A percentile compares a stretch with the other conserved stretches of the same genome.
Evolutionary conservation across 2,797 vertebrate species (phyloP).

Genomic region (Eulemur coronatus): DNA sequence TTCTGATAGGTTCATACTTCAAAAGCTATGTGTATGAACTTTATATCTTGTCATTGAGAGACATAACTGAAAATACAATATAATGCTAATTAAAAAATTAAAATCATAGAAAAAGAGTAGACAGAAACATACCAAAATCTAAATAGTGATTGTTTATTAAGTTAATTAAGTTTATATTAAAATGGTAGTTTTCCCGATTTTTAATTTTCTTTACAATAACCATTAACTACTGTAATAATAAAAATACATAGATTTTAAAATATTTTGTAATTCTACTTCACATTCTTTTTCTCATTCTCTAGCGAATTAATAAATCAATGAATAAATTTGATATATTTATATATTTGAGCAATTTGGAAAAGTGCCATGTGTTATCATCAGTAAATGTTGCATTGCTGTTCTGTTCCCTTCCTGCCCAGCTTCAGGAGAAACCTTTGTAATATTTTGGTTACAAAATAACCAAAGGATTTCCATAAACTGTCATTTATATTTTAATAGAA

Average conservation of each 20-base stretch:
- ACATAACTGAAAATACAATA: neutral
- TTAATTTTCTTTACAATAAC: conserved; percentile 17
- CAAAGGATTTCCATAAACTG: neutral
- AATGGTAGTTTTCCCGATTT: neutral
- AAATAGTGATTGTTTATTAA: neutral
- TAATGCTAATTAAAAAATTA: neutral
- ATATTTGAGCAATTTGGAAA: neutral
- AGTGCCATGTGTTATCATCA: neutral
- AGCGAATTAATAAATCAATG: neutral
- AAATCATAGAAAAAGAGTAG: neutral
- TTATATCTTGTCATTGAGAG: neutral
- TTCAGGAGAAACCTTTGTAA: neutral
- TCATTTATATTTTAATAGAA: neutral
- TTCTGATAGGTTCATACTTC: neutral
- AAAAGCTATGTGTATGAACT: neutral
- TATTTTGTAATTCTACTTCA: neutral
- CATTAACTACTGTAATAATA: neutral
- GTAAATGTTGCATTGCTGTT: neutral
- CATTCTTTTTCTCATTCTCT: neutral
- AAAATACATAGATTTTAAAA: neutral
- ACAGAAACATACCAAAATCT: neutral
- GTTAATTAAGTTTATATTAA: conserved; percentile 1
- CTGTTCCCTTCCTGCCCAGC: neutral
- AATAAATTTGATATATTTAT: neutral
- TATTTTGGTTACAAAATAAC: neutral